Percentiles rank a stretch among this genome's conserved stretches.
Conservation (phyloP, 2,113 vertebrate species). For the Notarius lentiginosus region DNA sequence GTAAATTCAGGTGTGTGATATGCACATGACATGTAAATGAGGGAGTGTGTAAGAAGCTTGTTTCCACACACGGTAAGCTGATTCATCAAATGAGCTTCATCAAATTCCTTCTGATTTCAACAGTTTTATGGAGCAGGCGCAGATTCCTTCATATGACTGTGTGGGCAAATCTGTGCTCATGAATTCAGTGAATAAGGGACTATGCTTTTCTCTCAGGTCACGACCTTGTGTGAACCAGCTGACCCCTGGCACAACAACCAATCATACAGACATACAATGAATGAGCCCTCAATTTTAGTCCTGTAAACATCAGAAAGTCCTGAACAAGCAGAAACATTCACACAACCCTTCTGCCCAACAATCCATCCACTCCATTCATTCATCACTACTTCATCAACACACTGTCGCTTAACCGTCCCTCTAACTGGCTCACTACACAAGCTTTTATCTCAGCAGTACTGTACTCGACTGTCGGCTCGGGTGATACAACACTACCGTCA, state of each 20-base stretch:
- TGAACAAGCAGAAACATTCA: slow-evolving; percentile 27
- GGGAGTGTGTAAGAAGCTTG: background rate
- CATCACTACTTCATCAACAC: background rate
- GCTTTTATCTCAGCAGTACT: background rate
- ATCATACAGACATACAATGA: slow-evolving; percentile 10
- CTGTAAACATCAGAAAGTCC: slow-evolving; percentile 22
- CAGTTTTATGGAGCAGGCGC: background rate
- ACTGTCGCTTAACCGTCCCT: background rate
- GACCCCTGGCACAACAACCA: slow-evolving; percentile 15
- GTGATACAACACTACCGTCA: background rate
- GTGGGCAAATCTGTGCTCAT: background rate
- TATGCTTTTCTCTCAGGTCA: background rate
- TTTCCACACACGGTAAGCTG: background rate
- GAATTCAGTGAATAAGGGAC: background rate
- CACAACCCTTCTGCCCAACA: background rate
- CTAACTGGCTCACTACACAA: background rate
- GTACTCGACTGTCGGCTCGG: background rate
- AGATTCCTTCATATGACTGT: background rate
- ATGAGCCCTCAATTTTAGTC: background rate
- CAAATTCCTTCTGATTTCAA: background rate
- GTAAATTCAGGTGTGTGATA: background rate
- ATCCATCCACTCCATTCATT: slow-evolving; percentile 6
- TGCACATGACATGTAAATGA: background rate
- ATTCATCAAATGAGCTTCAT: background rate
- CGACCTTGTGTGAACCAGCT: background rate